Conservation (phyloP, 1,140 invertebrate genomes). For the Cyrtorhinus lividipennis region DNA sequence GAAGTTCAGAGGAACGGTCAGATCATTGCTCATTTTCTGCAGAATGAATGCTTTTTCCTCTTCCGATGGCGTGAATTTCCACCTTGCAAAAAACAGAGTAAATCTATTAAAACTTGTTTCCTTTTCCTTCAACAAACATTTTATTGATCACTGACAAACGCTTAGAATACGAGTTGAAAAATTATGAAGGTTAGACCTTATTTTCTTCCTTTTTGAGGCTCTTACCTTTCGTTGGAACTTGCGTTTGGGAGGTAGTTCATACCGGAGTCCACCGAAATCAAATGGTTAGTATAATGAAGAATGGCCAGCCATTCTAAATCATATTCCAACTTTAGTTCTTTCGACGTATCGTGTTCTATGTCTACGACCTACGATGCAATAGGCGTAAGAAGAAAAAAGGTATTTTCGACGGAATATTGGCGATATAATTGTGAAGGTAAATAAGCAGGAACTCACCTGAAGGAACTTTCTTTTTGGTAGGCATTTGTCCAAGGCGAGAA, state of each 20-base stretch:
- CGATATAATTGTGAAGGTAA: background rate
- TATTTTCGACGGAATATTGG: conserved; percentile 29
- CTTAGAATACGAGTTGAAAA: too few relatives aligned
- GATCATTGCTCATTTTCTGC: conserved; percentile 46
- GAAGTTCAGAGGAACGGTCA: conserved; percentile 65
- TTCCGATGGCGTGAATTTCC: conserved; percentile 55
- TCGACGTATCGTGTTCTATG: conserved; percentile 36
- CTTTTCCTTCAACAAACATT: background rate
- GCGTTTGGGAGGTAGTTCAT: conserved; percentile 67
- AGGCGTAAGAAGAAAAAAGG: background rate
- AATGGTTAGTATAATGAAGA: conserved; percentile 74
- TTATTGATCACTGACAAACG: background rate
- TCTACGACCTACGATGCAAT: conserved; percentile 44
- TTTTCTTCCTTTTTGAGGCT: too few relatives aligned
- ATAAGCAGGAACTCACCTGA: conserved; percentile 6
- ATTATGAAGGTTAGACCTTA: too few relatives aligned
- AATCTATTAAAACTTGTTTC: background rate
- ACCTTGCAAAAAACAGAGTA: conserved; percentile 35
- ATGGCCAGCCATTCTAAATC: conserved; percentile 92
- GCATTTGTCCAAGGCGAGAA: conserved; percentile 93
- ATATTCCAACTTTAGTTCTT: conserved; percentile 50
- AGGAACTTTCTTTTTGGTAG: conserved; percentile 68
- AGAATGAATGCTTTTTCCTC: conserved; percentile 54
- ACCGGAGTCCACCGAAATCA: conserved; percentile 54
- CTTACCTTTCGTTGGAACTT: conserved; percentile 41